Evolutionary conservation across 2,888 invertebrate species (phyloP), one percentile per base, ranked within the genome.

Genomic region (Eulithis prunata): DNA sequence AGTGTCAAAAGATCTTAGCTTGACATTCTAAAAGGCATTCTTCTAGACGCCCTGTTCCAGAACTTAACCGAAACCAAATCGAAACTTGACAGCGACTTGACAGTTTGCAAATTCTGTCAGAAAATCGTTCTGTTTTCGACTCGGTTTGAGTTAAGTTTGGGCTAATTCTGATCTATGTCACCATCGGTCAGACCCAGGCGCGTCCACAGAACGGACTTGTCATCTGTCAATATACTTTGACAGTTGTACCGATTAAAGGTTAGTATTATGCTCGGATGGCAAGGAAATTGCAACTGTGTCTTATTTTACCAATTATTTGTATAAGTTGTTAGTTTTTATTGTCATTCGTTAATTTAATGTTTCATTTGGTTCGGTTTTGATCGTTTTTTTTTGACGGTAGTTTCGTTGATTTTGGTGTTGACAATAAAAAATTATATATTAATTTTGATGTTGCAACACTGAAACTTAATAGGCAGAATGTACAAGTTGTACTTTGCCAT

Each of bases 361-460:
- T 46, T 14, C 54, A 57, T 57, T 57, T n/a, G 64, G 58, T 66
- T 60, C 60, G 51, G 41, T 58, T 68, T 38, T 62, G 51, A 57
- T 65, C 54, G 49, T 38, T 68, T 68, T 11, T 11, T 28, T 38
- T 65, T 68, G 47, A 53, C 28, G 38, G 7, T 46, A 21, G 56
- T 47, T 61, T 36, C 14, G 61, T 57, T 47, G 0, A 43, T 45
- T 69, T 69, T 52, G 66, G 41, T 66, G 66, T 69, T 67, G 52
- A 46, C 59, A 63, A 56, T 57, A 36, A 61, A 68, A 66, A 65
- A 57, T 56, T 52, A 21, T 52, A 63, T 54, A 1, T 38, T 57
- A 62, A 57, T 68, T 62, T 65, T 59, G 36, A 64, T 47, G 56
- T 62, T 52, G 57, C 58, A 55, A 61, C 57, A 51, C 67, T 43